phyloP scores from a whole-genome alignment of 2,888 invertebrate species.

The Caenorhabditis becei region DNA sequence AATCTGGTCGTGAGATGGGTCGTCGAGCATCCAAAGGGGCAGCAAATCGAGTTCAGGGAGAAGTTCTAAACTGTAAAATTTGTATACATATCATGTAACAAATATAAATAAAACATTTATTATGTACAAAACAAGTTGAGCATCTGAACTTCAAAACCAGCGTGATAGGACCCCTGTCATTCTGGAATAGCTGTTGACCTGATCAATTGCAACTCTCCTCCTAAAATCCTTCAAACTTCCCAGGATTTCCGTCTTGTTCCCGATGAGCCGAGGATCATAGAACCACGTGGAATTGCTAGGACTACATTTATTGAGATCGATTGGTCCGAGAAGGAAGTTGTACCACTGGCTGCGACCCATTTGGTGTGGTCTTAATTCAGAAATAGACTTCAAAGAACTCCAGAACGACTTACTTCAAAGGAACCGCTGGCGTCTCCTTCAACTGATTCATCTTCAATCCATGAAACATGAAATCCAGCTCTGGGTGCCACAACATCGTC shows the following conservation, averaged over 20 bases:
- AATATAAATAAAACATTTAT: slow-evolving; percentile 1
- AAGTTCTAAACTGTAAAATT: slow-evolving; percentile 31
- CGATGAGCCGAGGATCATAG: slow-evolving; percentile 34
- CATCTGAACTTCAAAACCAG: background rate
- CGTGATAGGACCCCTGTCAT: slow-evolving; percentile 23
- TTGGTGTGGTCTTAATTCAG: slow-evolving; percentile 46
- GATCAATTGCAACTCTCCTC: slow-evolving; percentile 29
- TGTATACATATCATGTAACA: slow-evolving; percentile 9
- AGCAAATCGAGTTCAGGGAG: slow-evolving; percentile 66
- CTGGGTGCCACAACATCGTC: slow-evolving; percentile 55
- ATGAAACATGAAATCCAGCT: slow-evolving; percentile 68
- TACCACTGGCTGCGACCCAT: slow-evolving; percentile 51
- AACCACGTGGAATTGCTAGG: slow-evolving; percentile 49
- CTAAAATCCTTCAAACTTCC: slow-evolving; percentile 23
- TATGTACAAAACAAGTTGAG: background rate
- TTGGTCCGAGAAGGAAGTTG: slow-evolving; percentile 41
- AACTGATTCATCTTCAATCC: slow-evolving; percentile 60
- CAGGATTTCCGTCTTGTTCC: slow-evolving; percentile 34
- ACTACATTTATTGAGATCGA: slow-evolving; percentile 50
- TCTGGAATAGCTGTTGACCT: slow-evolving; percentile 40
- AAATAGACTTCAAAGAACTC: too few relatives aligned
- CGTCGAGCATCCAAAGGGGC: slow-evolving; percentile 70
- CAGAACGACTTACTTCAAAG: too few relatives aligned
- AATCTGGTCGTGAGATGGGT: slow-evolving; percentile 66
- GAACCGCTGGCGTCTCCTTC: slow-evolving; percentile 30